phyloP scores from a whole-genome alignment of 2,113 vertebrate species.

The Corythornis vintsioides region DNA sequence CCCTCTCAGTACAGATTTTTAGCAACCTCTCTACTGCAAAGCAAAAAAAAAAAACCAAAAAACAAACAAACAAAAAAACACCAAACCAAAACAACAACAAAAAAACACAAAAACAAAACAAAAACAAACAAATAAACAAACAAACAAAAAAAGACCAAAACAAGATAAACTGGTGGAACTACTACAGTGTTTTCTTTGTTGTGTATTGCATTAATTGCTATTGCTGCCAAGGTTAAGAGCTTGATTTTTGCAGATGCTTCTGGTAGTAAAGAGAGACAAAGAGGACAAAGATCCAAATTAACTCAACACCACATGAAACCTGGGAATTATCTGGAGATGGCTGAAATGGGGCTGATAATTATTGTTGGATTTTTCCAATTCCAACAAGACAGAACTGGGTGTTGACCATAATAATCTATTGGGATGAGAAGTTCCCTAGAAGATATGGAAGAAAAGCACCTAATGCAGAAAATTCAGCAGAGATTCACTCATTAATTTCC shows the following conservation, averaged over 20 bases:
- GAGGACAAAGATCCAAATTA: neutral
- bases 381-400: fast-evolving
- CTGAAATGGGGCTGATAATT: neutral
- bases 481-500: neutral
- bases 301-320: neutral
- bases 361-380: neutral
- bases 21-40: neutral
- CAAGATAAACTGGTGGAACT: neutral
- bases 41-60: too few species aligned
- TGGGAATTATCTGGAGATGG: neutral
- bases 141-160: neutral
- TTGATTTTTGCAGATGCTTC: neutral
- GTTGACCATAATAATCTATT: neutral
- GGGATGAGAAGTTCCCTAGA: neutral
- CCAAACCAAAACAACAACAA: neutral
- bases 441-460: neutral
- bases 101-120: too few species aligned
- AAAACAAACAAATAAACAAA: too few species aligned
- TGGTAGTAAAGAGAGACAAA: neutral
- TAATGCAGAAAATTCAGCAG: neutral
- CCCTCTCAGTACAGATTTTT: neutral
- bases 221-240: neutral
- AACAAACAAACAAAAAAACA: too few species aligned
- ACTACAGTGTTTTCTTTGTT: neutral
- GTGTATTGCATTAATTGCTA: neutral